Base-by-base conservation (phyloP, 2,888 invertebrate species). In the Cantharis lateralis region DNA sequence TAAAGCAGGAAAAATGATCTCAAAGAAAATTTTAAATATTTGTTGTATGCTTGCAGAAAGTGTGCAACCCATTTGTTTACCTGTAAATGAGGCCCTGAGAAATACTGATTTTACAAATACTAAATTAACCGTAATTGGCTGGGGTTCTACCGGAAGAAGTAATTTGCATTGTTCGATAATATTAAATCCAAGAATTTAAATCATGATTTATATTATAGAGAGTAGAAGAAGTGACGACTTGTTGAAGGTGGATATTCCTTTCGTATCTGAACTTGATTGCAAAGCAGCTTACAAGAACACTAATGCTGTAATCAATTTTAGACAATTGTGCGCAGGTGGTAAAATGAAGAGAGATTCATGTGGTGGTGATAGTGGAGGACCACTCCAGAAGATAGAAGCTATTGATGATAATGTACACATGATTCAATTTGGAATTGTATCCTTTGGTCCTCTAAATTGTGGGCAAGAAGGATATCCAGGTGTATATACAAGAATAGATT, bases 101-200 rank as follows among this genome's bases (percentile, higher is more conserved):
- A 84, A 83, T 13, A 86, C 86, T 68, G 85, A 88, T 68, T 89
- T 91, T 15, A 88, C 88, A 10, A 89, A 89, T 4, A 87, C 86
- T 80, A 88, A 89, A 82, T 91, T 91, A 80, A 90, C 91, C 68
- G 93, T 93, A 1, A 93, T 94, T 4, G 95, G 95, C 0, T 95
- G 95, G 95, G 95, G 95, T 24, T 90, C 91, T 82, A 93, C 92
- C 62, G 92, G 93, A 86, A 87, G 87, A 74, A 90, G 92, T 90
- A 87, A 88, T 10, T 15, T 20, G 2, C 5, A 20, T 18, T 18
- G 3, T 16, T 4, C 13, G 13, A 3, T 0, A 63, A 16, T 20
- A 63, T 63, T 13, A n/a, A 7, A 66, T 24, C 2, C 13, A 9
- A 1, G 89, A 84, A 85, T 63, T 62, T 24, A 13, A 15, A 68